Conservation (phyloP, 37 sponge, comb jelly and placozoan genomes). For the Halichondria panicea region DNA sequence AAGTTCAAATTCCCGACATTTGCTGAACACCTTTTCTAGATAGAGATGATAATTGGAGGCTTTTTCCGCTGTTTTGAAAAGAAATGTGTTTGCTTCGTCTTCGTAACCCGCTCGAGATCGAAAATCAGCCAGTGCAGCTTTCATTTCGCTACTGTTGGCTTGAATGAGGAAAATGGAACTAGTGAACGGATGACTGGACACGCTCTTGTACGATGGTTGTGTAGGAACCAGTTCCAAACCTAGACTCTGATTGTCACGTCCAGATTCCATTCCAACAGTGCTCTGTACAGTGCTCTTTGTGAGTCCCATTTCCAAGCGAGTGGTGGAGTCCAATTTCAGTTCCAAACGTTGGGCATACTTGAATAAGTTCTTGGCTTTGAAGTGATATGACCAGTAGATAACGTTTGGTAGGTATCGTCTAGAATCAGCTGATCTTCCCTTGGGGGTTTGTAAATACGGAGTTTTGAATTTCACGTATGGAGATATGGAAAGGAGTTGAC, state of each 20-base stretch:
- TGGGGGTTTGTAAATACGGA: constrained; percentile 63
- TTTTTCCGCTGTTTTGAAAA: constrained; percentile 48
- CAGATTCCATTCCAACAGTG: background rate
- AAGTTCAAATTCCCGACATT: constrained; percentile 38
- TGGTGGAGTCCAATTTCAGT: background rate
- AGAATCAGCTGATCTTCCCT: constrained; percentile 28
- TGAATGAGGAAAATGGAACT: constrained; percentile 34
- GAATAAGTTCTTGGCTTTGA: constrained; percentile 13
- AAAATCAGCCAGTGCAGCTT: constrained; percentile 72
- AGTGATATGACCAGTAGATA: constrained; percentile 79
- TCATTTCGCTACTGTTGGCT: constrained; percentile 53
- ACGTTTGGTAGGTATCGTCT: constrained; percentile 54
- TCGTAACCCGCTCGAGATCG: constrained; percentile 52
- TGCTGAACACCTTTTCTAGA: constrained; percentile 38
- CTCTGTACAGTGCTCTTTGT: constrained; percentile 2
- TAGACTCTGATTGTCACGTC: background rate
- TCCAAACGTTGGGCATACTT: background rate
- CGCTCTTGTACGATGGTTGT: constrained; percentile 53
- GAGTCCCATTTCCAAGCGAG: constrained; percentile 10
- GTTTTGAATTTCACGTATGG: constrained; percentile 45
- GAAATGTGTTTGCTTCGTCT: constrained; percentile 28
- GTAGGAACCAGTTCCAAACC: background rate
- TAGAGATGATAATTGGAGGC: constrained; percentile 25
- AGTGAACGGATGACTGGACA: constrained; percentile 69
- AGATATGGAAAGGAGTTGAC: constrained; percentile 68